These are phyloP conservation scores for Bergia sp. DNA, from an alignment of 92 coral and sea anemone species.

Conservation along the genomic window DNA sequence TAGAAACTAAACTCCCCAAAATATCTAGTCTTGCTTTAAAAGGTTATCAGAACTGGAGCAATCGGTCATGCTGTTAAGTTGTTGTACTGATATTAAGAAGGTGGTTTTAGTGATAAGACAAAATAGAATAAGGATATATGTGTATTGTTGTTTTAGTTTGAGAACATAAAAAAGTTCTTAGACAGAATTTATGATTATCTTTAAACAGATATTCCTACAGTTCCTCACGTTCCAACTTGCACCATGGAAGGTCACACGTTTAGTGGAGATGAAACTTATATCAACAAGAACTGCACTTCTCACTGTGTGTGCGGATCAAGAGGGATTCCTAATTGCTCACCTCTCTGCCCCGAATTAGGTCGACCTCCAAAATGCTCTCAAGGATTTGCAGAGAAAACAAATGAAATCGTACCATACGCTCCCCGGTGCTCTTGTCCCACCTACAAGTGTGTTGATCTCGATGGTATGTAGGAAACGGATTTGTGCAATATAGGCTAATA, in stretches of 20 bases:
- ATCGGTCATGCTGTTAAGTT: too few species aligned
- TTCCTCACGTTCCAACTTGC: slow-evolving; percentile 1
- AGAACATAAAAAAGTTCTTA: background rate
- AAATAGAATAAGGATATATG: background rate
- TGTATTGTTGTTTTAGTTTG: background rate
- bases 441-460: slow-evolving; percentile 41
- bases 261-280: slow-evolving; percentile 42
- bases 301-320: slow-evolving; percentile 49
- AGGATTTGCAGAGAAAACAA: slow-evolving; percentile 30
- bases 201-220: background rate
- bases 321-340: slow-evolving; percentile 46
- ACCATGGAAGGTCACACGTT: slow-evolving; percentile 51
- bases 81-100: too few species aligned
- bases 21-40: too few species aligned
- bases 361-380: slow-evolving; percentile 25
- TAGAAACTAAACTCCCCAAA: too few species aligned
- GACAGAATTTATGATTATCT: background rate
- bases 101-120: background rate
- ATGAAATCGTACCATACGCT: slow-evolving; percentile 45
- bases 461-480: slow-evolving; percentile 42
- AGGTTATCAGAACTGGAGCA: too few species aligned
- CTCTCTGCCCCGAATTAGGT: slow-evolving; percentile 50
- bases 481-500: background rate
- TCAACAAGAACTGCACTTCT: slow-evolving; percentile 54
- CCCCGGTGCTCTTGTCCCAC: slow-evolving; percentile 54